Evolutionary conservation across 2,888 invertebrate species (phyloP), one percentile per base, ranked within the genome.

Genomic region (Drosophila affinis): DNA sequence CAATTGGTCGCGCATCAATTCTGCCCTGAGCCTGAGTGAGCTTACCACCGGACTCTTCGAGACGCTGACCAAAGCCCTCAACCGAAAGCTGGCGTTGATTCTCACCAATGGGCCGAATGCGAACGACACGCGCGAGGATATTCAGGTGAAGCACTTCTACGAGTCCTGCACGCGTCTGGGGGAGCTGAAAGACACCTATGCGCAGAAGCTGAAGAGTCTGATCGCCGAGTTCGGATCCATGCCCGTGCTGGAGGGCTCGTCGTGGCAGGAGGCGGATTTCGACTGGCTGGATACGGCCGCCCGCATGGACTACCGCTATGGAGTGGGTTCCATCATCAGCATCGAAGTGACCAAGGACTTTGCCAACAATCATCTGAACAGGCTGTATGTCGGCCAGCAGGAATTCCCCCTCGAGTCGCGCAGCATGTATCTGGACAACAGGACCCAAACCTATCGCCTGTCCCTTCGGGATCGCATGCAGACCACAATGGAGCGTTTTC

Each of bases 71-170:
- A 68, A 85, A 0, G 79, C 76, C 0, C 53, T 91, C 3, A 71
- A 88, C 45, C 79, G 79, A 1, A 90, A 91, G 59, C 59, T 90
- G 1, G 69, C 68, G 3, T 39, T 51, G 0, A 58, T 88, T 56
- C 63, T 91, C 0, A 76, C 75, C 21, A 56, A 62, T 4, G 64
- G 29, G 0, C 24, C 52, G 6, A 74, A 77, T 29, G 9, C 47
- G 0, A 49, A 52, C 7, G 89, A 87, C 21, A 85, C 77, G 0
- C 72, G 58, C 1, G 85, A 87, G 32, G 92, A 90, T 39, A 75
- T 57, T n/a, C 79, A 85, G 47, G 87, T 91, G 3, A 90, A 89
- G 39, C 76, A 83, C 56, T 92, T 91, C 32, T 92, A 86, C 61
- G 78, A 81, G 14, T 91, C 92, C 2, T 91, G 91, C 53, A 67